These are phyloP conservation scores for Liasis olivaceus DNA, from an alignment of 2,797 vertebrate species.

Conservation along the genomic window DNA sequence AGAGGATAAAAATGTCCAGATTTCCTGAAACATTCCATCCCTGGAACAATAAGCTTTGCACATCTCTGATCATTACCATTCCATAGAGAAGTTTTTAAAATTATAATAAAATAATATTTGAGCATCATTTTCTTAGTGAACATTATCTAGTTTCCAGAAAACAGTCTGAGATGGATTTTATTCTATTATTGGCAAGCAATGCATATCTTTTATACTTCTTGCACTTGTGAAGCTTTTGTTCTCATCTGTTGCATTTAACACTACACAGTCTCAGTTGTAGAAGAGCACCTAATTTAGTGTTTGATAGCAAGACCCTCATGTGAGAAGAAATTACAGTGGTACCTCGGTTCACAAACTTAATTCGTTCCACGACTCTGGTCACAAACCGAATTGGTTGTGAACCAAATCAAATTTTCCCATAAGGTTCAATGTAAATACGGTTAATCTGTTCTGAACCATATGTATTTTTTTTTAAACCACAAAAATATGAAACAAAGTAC, in stretches of 20 bases:
- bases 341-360: no score
- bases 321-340: background rate
- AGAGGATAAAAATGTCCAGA: background rate
- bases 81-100: background rate
- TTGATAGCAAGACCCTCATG: background rate
- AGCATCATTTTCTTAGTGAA: conserved; percentile 30
- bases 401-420: no score
- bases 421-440: no score
- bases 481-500: no score
- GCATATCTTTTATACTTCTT: background rate
- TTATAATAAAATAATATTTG: conserved; percentile 6
- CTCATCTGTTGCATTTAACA: background rate
- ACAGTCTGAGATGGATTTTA: background rate
- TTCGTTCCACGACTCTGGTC: no score
- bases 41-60: background rate
- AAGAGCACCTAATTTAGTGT: background rate
- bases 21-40: background rate
- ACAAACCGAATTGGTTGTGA: no score
- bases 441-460: no score
- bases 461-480: no score
- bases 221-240: background rate
- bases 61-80: background rate
- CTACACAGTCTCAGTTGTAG: background rate
- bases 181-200: conserved; percentile 8
- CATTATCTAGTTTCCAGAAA: background rate